These are phyloP conservation scores for Brachionus rubens DNA, from an alignment of 1,140 invertebrate species.

Conservation along the genomic window DNA sequence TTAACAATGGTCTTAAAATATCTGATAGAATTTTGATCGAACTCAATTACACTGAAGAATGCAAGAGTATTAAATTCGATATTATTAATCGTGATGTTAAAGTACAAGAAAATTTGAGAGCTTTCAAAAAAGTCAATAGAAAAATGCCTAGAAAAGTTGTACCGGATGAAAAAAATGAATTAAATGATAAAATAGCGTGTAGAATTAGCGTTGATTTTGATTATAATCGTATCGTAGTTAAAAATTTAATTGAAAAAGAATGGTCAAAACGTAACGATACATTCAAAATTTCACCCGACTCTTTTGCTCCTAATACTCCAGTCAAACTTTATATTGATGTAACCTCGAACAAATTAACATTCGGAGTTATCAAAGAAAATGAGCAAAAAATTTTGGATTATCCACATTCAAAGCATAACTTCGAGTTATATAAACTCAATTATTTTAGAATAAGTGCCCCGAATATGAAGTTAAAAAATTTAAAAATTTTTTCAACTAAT, in stretches of 20 bases:
- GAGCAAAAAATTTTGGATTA: background rate
- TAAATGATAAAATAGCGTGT: slow-evolving; percentile 48
- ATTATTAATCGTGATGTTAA: slow-evolving; percentile 49
- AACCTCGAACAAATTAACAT: background rate
- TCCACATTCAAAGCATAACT: background rate
- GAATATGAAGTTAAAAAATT: background rate
- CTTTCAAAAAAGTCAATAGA: slow-evolving; percentile 42
- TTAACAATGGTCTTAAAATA: slow-evolving; percentile 32
- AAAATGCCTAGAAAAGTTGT: background rate
- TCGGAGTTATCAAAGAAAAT: background rate
- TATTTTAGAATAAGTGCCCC: background rate
- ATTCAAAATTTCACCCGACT: background rate
- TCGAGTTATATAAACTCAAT: background rate
- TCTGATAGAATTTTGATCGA: slow-evolving; percentile 37
- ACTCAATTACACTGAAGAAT: background rate
- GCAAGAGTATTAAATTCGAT: slow-evolving; percentile 40
- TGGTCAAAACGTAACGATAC: background rate
- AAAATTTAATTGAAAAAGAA: background rate
- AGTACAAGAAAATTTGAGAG: slow-evolving; percentile 44
- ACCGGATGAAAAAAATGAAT: slow-evolving; percentile 50
- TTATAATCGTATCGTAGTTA: background rate
- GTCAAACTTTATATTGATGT: background rate
- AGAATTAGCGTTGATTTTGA: slow-evolving; percentile 15
- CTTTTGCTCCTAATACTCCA: background rate
- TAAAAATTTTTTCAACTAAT: background rate